Base-by-base conservation (phyloP, 2,888 invertebrate species). In the Meganola albula region DNA sequence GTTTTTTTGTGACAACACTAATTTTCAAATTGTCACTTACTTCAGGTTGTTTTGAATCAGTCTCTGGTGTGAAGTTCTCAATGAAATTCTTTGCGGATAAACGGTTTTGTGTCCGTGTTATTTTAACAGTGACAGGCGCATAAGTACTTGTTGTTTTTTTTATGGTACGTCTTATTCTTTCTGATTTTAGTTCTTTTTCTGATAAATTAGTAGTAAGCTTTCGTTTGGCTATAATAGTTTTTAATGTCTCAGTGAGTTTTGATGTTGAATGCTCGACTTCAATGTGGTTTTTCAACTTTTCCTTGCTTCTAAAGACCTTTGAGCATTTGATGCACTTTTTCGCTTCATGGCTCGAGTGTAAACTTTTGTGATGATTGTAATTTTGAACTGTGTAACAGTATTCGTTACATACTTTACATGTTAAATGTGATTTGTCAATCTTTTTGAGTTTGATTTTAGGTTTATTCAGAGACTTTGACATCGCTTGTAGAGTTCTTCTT, bases 361-460 rank as follows among this genome's bases (percentile, higher is more conserved):
- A 41, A n/a, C 58, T 66, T 27, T 73, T 48, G 21, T 85, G 84
- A 7, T 77, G 70, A n/a, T 77, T 61, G 13, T 67, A 80, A 29
- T 83, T 80, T 34, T 83, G 78, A 12, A 50, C 72, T 0, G 84
- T 84, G 10, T 77, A 80, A 24, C 84, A 84, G 24, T 78, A 70
- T 42, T 73, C 73, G 1, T 73, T 59, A 35, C 84, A 85, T 8
- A 65, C 40, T 0, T 53, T 50, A 9, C 84, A 84, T 0, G 69
- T 66, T 2, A 82, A 67, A 22, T 57, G 51, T 2, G 49, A 55
- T 13, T 42, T 53, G 2, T 51, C 54, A 1, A 38, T 22, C 4
- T 24, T 35, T 0, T 4, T 12, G 6, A 24, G 4, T 12, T 38
- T 26, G 1, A 32, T 39, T 5, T 31, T 45, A 31, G 31, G 3